phyloP scores from a whole-genome alignment of 2,888 invertebrate species.

The Rhagonycha fulva region DNA sequence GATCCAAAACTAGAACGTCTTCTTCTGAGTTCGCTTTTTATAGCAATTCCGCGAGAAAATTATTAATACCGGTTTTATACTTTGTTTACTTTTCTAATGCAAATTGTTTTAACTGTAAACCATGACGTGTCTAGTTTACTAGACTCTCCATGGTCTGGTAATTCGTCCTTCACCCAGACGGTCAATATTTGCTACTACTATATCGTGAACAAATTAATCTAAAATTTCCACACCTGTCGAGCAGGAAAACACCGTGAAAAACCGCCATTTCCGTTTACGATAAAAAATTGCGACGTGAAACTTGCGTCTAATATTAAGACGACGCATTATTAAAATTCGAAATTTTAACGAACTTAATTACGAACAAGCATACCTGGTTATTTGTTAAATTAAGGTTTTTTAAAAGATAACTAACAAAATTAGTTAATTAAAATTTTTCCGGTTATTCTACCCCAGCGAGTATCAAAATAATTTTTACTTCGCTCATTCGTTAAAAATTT shows the following conservation, averaged over 20 bases:
- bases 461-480: background rate
- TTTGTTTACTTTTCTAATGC: background rate
- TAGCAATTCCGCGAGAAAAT: background rate
- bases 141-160: background rate
- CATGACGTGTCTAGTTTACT: background rate
- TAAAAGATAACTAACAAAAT: background rate
- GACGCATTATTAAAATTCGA: background rate
- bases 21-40: background rate
- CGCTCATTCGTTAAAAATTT: background rate
- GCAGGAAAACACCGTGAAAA: background rate
- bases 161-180: background rate
- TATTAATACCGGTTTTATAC: background rate
- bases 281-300: background rate
- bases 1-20: background rate
- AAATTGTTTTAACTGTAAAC: background rate
- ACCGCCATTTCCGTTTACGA: background rate
- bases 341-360: background rate
- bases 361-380: background rate
- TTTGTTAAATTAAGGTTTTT: background rate
- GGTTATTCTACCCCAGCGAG: background rate
- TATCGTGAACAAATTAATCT: background rate
- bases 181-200: background rate
- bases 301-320: background rate
- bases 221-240: background rate
- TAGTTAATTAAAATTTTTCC: background rate